Evolutionary conservation across 2,113 vertebrate species (phyloP).

Genomic region (Cercopithecus mona): DNA sequence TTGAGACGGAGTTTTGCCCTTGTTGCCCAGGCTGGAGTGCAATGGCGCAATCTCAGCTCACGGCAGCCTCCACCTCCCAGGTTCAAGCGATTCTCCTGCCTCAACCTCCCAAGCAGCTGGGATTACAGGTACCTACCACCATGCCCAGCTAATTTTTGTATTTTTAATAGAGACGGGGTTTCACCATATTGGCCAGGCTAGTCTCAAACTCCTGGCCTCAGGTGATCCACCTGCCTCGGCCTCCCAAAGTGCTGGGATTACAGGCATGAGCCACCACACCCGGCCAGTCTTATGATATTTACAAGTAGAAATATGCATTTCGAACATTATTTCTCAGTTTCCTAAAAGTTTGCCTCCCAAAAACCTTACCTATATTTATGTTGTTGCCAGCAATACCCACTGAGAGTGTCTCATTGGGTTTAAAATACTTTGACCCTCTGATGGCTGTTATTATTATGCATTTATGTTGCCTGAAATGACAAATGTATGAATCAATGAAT

Average conservation of each 20-base stretch:
- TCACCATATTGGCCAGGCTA: not conserved
- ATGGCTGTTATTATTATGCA: not conserved
- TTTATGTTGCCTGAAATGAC: not conserved
- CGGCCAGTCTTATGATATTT: not conserved
- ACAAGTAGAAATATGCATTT: not conserved
- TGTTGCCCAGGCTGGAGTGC: too few relatives aligned
- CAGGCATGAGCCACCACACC: too few relatives aligned
- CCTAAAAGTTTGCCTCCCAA: not conserved
- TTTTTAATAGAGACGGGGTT: too few relatives aligned
- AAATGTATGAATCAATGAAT: not conserved
- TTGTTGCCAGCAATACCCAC: not conserved
- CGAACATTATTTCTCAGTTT: not conserved
- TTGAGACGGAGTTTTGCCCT: too few relatives aligned
- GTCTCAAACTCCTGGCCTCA: too few relatives aligned
- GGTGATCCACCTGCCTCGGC: too few relatives aligned
- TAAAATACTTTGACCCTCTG: not conserved
- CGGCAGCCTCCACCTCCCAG: too few relatives aligned
- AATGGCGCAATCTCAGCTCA: accelerated
- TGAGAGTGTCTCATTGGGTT: not conserved
- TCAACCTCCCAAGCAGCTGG: too few relatives aligned
- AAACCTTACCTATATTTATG: not conserved
- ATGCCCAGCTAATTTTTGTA: too few relatives aligned
- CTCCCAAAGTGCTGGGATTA: too few relatives aligned
- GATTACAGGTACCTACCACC: too few relatives aligned
- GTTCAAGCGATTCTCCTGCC: too few relatives aligned